phyloP scores from a whole-genome alignment of 2,797 vertebrate genomes.

The Merluccius polli region DNA sequence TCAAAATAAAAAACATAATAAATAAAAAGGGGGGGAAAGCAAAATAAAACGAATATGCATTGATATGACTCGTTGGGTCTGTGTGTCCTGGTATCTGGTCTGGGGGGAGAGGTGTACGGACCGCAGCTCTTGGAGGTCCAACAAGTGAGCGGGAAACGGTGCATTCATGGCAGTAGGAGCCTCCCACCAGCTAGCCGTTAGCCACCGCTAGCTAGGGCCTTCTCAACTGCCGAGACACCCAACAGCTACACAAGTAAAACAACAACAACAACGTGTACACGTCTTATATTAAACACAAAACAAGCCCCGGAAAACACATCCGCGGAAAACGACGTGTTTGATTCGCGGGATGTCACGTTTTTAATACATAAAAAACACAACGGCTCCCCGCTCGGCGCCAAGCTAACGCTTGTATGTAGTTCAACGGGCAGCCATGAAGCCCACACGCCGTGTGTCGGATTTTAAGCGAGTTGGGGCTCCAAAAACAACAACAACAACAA shows the following conservation, averaged over 20 bases:
- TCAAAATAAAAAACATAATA: neutral
- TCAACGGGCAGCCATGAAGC: too few relatives aligned
- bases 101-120: neutral
- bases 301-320: neutral
- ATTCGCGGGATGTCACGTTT: neutral
- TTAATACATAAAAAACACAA: neutral
- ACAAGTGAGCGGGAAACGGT: conserved; percentile 71
- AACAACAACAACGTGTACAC: neutral
- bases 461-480: too few relatives aligned
- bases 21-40: too few relatives aligned
- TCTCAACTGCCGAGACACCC: neutral
- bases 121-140: conserved; percentile 32
- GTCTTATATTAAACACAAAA: neutral
- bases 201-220: conserved; percentile 33
- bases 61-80: too few relatives aligned
- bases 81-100: neutral
- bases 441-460: too few relatives aligned
- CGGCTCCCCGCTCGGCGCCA: neutral
- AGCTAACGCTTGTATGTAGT: neutral
- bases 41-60: too few relatives aligned
- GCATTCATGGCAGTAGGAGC: conserved; percentile 44
- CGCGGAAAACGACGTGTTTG: neutral
- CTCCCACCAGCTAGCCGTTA: conserved; percentile 41
- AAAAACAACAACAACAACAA: too few relatives aligned
- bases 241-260: neutral